Base-by-base conservation (phyloP, 2,113 vertebrate species). In the Glareola pratincola region DNA sequence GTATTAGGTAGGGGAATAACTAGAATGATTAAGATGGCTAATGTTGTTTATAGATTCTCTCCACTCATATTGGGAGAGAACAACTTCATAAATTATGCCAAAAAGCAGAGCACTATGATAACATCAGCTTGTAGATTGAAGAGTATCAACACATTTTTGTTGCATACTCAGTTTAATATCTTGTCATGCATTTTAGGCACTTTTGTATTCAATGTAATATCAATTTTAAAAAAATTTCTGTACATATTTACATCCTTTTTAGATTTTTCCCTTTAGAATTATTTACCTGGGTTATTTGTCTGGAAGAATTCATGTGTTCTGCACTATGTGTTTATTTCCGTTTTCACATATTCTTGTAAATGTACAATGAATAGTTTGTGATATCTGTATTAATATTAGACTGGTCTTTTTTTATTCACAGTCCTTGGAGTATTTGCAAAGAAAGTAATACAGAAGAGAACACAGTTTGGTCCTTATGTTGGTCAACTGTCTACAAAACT, bases 361-460 rank as follows among this genome's bases (percentile, higher is more conserved):
- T 64, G 68, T 53, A 45, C 12, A 78, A 75, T 10, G 90, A 89
- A 50, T 51, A 76, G 32, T 71, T 92, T 39, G 29, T 86, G 22
- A 81, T 79, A 26, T 59, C 24, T 85, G 1, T 92, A 47, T 71
- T 95, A 91, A 92, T 82, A 36, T 59, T 92, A 91, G 67, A 73
- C 53, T 90, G 66, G 4, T 91, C 22, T 89, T 66, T 78, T 91
- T 96, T 79, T 80, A 27, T 96, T 87, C 66, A 88, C 93, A 97
- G 97, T 96, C 57, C 95, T 97, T 76, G 97, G 96, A 88, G 96
- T 97, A 54, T 97, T 97, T 96, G 96, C 97, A 77, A 97, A 97
- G 95, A 97, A 96, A 63, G 96, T 95, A 85, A 97, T 97, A 92
- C 96, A 97, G 94, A 97, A 97, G 92, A 97, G 97, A 79, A 97